Evolutionary conservation across 2,888 invertebrate species (phyloP).

Genomic region (Troilus luridus): DNA sequence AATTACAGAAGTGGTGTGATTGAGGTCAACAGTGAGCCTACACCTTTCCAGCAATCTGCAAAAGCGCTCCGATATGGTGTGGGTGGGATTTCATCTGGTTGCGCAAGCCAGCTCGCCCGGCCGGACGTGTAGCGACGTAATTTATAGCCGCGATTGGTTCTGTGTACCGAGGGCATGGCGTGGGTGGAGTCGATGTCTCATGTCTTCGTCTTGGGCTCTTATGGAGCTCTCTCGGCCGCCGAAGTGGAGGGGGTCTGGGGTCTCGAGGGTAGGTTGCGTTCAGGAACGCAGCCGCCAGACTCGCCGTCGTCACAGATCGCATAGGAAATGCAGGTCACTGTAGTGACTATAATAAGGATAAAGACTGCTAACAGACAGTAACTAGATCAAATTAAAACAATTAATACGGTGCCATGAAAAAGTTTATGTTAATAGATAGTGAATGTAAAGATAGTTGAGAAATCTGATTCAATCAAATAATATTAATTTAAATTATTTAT

Average conservation of each 20-base stretch:
- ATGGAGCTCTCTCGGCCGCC: neutral
- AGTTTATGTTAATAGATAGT: no score
- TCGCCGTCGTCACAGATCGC: neutral
- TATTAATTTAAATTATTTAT: no score
- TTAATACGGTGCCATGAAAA: no score
- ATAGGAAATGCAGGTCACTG: neutral
- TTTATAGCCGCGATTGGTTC: conserved; percentile 35
- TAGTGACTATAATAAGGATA: neutral
- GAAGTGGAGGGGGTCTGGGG: neutral
- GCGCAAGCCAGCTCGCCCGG: neutral
- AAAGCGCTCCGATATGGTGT: neutral
- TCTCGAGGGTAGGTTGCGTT: neutral
- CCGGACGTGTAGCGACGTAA: conserved; percentile 36
- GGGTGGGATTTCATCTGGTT: conserved; percentile 44
- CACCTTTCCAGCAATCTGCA: conserved; percentile 28
- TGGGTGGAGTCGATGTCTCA: conserved; percentile 36
- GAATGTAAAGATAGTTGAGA: no score
- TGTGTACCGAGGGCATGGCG: conserved; percentile 31
- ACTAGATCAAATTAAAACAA: no score
- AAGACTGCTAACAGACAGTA: neutral
- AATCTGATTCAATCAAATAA: no score
- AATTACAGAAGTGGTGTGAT: neutral
- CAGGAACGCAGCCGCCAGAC: neutral
- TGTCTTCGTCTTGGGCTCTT: neutral
- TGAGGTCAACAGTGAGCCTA: neutral